Conservation (phyloP, 92 coral and sea anemone genomes). For the Parazoanthus darwini region DNA sequence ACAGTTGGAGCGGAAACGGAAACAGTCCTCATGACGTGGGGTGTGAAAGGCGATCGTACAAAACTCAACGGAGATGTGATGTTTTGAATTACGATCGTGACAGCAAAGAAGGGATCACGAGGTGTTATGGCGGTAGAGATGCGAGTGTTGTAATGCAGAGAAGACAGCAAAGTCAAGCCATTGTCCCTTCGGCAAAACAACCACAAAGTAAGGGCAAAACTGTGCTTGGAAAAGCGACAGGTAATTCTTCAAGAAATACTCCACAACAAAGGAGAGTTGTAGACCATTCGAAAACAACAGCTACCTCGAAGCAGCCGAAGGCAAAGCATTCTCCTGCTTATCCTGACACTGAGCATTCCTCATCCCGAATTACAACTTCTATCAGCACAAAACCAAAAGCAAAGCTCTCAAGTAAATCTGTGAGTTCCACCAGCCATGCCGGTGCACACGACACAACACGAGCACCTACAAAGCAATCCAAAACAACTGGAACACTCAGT, state of each 20-base stretch:
- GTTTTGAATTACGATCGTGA: constrained; percentile 29
- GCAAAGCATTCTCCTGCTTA: not conserved
- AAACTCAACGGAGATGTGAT: not conserved
- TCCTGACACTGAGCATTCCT: not conserved
- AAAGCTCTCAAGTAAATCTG: constrained; percentile 7
- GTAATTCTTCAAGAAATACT: not conserved
- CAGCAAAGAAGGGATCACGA: not conserved
- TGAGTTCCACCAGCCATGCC: not conserved
- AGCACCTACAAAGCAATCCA: constrained; percentile 6
- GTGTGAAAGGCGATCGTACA: constrained; percentile 32
- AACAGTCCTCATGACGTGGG: not conserved
- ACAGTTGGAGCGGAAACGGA: constrained; percentile 26
- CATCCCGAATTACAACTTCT: not conserved
- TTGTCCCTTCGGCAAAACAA: not conserved
- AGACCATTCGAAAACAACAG: not conserved
- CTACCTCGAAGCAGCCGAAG: not conserved
- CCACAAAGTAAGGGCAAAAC: not conserved
- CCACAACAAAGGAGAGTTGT: not conserved
- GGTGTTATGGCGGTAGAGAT: not conserved
- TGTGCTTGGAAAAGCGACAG: not conserved
- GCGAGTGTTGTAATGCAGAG: not conserved
- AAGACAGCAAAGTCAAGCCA: not conserved
- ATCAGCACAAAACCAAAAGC: not conserved
- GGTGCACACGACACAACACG: not conserved
- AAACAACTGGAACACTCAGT: not conserved